These are phyloP conservation scores for Parapristionchus giblindavisi DNA, from an alignment of 2,888 invertebrate genomes.

Conservation along the genomic window DNA sequence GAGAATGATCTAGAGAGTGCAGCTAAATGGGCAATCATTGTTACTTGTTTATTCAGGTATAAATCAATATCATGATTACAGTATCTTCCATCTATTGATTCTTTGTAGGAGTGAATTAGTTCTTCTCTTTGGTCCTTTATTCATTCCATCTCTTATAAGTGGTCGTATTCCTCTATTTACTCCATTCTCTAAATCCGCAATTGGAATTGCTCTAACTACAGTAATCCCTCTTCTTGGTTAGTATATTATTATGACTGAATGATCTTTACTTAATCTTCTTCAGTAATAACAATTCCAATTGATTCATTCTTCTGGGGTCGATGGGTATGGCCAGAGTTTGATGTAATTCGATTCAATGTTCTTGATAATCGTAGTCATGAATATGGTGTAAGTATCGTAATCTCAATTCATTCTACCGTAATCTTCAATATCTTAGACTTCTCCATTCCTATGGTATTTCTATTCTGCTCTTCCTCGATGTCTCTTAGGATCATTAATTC, in stretches of 20 bases:
- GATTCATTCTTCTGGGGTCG: conserved; percentile 94
- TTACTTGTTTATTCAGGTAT: conserved; percentile 57
- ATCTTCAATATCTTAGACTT: conserved; percentile 77
- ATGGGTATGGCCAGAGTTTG: conserved; percentile 92
- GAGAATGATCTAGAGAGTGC: conserved; percentile 77
- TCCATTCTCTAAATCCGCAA: conserved; percentile 55
- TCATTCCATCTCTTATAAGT: conserved; percentile 82
- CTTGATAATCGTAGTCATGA: conserved; percentile 90
- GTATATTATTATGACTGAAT: conserved; percentile 51
- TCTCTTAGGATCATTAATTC: conserved; percentile 81
- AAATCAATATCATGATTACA: not conserved
- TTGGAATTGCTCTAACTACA: conserved; percentile 68
- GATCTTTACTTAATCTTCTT: conserved; percentile 74
- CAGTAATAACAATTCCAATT: conserved; percentile 80
- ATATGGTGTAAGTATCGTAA: conserved; percentile 84
- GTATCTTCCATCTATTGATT: too few relatives aligned
- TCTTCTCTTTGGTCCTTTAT: conserved; percentile 81
- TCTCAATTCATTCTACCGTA: not conserved
- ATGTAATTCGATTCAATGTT: conserved; percentile 95
- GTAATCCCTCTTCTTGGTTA: conserved; percentile 75
- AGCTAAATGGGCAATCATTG: conserved; percentile 74
- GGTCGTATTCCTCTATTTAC: conserved; percentile 77
- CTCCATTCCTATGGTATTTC: conserved; percentile 96
- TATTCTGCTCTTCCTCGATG: conserved; percentile 95
- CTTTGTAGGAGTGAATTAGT: conserved; percentile 81